Evolutionary conservation across 2,113 vertebrate species (phyloP).

Genomic region (Tupaia chinensis): DNA sequence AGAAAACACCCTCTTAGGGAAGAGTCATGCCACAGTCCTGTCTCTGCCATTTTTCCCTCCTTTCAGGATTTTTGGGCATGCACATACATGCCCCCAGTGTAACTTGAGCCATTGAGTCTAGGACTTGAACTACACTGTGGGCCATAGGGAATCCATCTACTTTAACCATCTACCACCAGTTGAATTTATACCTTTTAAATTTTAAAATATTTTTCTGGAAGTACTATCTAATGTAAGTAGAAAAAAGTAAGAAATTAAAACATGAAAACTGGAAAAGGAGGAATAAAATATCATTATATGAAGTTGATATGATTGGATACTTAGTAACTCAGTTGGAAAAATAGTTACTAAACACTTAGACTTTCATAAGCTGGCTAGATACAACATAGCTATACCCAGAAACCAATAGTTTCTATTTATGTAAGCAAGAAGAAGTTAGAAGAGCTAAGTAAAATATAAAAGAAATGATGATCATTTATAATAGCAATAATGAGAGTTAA

Average conservation of each 20-base stretch:
- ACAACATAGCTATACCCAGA: background rate
- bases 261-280: background rate
- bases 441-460: background rate
- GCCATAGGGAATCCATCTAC: too few species aligned
- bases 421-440: background rate
- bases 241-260: constrained; percentile 13
- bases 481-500: background rate
- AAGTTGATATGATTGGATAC: background rate
- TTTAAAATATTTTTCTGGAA: constrained; percentile 29
- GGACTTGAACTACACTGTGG: too few species aligned
- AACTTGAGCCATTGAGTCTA: too few species aligned
- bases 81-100: too few species aligned
- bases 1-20: too few species aligned
- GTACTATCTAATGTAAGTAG: background rate
- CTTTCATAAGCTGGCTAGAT: background rate
- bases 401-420: background rate
- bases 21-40: too few species aligned
- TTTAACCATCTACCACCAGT: too few species aligned
- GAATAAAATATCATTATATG: constrained; percentile 35
- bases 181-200: background rate
- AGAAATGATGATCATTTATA: background rate
- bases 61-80: too few species aligned
- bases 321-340: constrained; percentile 11
- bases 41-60: too few species aligned
- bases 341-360: background rate